Conservation (phyloP, 2,888 invertebrate species). For the Stenodema calcarata region DNA sequence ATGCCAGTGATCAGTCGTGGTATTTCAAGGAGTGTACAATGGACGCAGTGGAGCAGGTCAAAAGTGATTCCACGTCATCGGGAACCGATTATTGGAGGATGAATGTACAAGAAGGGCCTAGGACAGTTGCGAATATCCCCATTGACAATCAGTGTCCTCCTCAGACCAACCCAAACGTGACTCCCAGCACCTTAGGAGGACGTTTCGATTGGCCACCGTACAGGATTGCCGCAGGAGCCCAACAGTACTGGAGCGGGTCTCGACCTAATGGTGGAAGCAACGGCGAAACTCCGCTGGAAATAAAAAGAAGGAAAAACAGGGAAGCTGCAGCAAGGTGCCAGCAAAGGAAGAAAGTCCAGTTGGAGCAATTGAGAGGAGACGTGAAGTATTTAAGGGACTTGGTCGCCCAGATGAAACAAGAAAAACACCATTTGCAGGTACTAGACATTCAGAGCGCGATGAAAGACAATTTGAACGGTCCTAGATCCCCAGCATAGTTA, state of each 20-base stretch:
- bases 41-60: not conserved
- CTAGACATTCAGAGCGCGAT: not conserved
- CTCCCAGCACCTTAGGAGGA: not conserved
- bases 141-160: not conserved
- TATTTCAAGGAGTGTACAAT: not conserved
- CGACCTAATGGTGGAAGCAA: not conserved
- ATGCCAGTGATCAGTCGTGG: not conserved
- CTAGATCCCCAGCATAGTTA: no score
- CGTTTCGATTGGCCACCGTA: not conserved
- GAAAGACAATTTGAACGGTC: not conserved
- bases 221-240: not conserved
- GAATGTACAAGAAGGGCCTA: not conserved
- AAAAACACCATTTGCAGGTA: not conserved
- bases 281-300: not conserved
- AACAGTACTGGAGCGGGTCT: not conserved
- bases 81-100: not conserved
- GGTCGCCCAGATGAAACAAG: not conserved
- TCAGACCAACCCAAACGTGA: not conserved
- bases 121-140: not conserved
- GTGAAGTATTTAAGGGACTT: not conserved
- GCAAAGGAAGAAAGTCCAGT: not conserved
- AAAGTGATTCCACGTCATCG: not conserved
- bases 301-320: slow-evolving; percentile 24
- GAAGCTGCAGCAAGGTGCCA: slow-evolving; percentile 24
- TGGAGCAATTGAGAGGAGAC: slow-evolving; percentile 7